Percentiles rank a stretch among this genome's conserved stretches.
Evolutionary conservation across 2,113 vertebrate species (phyloP).

Genomic region (Mirounga angustirostris): DNA sequence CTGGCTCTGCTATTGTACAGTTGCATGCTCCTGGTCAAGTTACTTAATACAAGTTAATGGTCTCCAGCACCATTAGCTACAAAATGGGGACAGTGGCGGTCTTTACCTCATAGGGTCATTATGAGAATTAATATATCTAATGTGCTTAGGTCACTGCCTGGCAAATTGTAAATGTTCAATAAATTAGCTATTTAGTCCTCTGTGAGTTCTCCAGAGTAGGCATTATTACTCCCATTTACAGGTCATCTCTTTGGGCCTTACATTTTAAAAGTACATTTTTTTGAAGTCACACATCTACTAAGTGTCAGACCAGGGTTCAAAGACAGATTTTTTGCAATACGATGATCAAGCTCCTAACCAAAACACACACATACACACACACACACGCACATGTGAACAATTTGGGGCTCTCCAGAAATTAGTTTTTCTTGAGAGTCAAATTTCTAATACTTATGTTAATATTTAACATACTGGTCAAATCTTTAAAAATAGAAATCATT

Average conservation of each 20-base stretch:
- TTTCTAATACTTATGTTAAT: not conserved
- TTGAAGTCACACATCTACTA: not conserved
- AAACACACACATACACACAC: not conserved
- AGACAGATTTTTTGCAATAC: not conserved
- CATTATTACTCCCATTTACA: not conserved
- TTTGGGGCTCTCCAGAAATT: not conserved
- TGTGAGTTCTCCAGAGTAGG: not conserved
- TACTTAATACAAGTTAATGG: not conserved
- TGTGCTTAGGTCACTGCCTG: not conserved
- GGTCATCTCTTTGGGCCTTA: not conserved
- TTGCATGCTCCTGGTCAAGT: not conserved
- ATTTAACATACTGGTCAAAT: conserved; percentile 41
- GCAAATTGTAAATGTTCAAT: not conserved
- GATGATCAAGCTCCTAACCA: not conserved
- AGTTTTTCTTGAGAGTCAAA: not conserved
- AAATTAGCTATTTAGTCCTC: not conserved
- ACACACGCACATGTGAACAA: not conserved
- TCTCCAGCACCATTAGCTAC: not conserved
- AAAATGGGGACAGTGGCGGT: not conserved
- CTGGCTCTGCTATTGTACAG: not conserved
- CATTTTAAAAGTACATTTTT: not conserved
- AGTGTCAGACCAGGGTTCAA: not conserved
- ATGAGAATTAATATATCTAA: conserved; percentile 5
- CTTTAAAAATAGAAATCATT: not conserved
- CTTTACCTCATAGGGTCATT: not conserved